These are phyloP conservation scores for Drosophila quadrilineata DNA, from an alignment of 1,140 invertebrate genomes.

Conservation along the genomic window DNA sequence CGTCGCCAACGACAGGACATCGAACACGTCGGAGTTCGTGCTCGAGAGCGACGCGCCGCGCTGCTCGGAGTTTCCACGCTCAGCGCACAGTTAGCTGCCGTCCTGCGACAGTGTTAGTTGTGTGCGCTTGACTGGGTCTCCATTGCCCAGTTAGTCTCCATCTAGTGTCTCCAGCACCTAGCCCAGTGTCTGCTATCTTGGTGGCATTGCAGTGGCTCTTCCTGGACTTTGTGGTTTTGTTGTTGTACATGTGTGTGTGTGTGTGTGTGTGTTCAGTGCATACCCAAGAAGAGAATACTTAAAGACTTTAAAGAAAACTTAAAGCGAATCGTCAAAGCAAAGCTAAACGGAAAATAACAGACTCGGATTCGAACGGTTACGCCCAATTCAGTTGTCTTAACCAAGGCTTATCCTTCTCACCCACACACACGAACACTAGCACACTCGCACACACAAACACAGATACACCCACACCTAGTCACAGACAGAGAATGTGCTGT, in stretches of 20 bases:
- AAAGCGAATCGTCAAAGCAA: background rate
- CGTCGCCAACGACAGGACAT: conserved; percentile 10
- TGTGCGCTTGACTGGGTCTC: conserved; percentile 55
- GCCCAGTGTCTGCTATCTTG: no score
- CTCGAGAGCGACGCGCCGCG: conserved; percentile 8
- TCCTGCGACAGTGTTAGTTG: conserved; percentile 72
- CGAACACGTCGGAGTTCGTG: conserved; percentile 50
- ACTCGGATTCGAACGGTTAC: conserved; percentile 40
- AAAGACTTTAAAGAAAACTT: conserved; percentile 2
- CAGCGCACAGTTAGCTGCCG: conserved; percentile 73
- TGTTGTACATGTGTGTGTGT: no score
- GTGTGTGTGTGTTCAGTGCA: conserved; percentile 19
- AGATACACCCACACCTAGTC: conserved; percentile 6
- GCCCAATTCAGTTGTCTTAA: conserved; percentile 44
- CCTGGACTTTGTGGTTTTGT: no score
- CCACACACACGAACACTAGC: conserved; percentile 4
- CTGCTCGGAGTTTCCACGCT: conserved; percentile 19
- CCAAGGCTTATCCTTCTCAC: conserved; percentile 28
- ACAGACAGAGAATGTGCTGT: no score
- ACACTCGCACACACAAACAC: background rate
- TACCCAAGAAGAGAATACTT: conserved; percentile 8
- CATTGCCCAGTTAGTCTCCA: conserved; percentile 17
- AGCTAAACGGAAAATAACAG: conserved; percentile 18
- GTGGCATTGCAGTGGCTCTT: no score
- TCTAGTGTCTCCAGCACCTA: background rate